These are phyloP conservation scores for Heliopora coerulea DNA, from an alignment of 92 coral and sea anemone genomes.

Conservation along the genomic window DNA sequence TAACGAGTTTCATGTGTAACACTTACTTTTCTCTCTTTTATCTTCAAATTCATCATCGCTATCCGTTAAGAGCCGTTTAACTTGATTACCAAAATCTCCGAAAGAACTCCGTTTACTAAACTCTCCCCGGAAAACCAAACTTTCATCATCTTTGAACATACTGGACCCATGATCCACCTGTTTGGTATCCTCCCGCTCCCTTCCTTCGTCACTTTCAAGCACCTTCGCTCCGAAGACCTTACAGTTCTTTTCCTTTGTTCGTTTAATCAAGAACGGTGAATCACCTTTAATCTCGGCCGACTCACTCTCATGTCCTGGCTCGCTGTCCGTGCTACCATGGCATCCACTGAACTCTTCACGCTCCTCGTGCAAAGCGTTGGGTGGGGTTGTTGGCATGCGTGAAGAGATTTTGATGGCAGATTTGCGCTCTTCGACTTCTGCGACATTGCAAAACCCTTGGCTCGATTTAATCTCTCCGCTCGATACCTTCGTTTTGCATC, in stretches of 20 bases:
- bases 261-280: conserved; percentile 40
- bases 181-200: conserved; percentile 72
- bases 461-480: background rate
- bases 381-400: background rate
- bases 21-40: background rate
- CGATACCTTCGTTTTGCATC: background rate
- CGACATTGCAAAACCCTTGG: conserved; percentile 3
- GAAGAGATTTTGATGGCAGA: background rate
- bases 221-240: conserved; percentile 7
- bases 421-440: background rate
- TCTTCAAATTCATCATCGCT: conserved; percentile 34
- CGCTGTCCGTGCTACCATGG: conserved; percentile 18
- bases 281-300: conserved; percentile 4
- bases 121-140: conserved; percentile 39
- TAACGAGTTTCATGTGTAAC: too few relatives aligned
- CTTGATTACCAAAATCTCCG: conserved; percentile 52
- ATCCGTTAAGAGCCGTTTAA: conserved; percentile 43
- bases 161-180: conserved; percentile 47
- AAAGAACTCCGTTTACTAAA: conserved; percentile 26
- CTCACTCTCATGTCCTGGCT: background rate
- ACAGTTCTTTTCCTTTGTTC: background rate
- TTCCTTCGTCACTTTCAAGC: conserved; percentile 13
- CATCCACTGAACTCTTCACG: conserved; percentile 4
- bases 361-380: background rate
- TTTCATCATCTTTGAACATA: conserved; percentile 8